Percentiles rank a stretch among this genome's conserved stretches.
Conservation (phyloP, 2,888 invertebrate genomes). For the Venustoraphidia nigricollis region DNA sequence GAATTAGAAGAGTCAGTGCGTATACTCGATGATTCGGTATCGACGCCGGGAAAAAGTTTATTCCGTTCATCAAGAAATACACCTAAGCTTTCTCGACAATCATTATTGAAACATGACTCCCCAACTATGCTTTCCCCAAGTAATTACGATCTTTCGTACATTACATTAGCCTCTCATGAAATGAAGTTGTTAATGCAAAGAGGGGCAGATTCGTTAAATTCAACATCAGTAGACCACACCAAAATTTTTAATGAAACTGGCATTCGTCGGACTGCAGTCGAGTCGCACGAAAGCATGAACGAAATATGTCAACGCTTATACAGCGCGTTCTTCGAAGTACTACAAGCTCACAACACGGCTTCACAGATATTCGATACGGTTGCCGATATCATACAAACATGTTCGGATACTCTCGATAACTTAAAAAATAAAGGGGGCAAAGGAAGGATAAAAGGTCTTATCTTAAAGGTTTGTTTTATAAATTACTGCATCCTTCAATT, state of each 20-base stretch:
- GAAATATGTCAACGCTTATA: slow-evolving; percentile 16
- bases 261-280: neutral
- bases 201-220: slow-evolving; percentile 4
- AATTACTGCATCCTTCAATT: too few species aligned
- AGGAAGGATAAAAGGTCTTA: too few species aligned
- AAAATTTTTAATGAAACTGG: slow-evolving; percentile 9
- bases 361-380: slow-evolving; percentile 23
- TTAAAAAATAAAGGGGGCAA: slow-evolving; percentile 10
- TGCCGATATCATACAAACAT: slow-evolving; percentile 24
- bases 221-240: slow-evolving; percentile 6
- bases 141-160: slow-evolving; percentile 13
- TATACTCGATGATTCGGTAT: slow-evolving; percentile 23
- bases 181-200: slow-evolving; percentile 12
- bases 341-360: slow-evolving; percentile 22
- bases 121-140: neutral
- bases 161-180: slow-evolving; percentile 17
- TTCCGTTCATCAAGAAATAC: slow-evolving; percentile 8
- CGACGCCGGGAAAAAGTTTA: slow-evolving; percentile 17
- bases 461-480: too few species aligned
- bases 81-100: slow-evolving; percentile 7
- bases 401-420: slow-evolving; percentile 24
- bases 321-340: slow-evolving; percentile 25
- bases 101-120: slow-evolving; percentile 5
- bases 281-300: neutral
- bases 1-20: slow-evolving; percentile 24